Base-by-base conservation (phyloP, 1,140 invertebrate genomes). In the Trialeurodes vaporariorum region DNA sequence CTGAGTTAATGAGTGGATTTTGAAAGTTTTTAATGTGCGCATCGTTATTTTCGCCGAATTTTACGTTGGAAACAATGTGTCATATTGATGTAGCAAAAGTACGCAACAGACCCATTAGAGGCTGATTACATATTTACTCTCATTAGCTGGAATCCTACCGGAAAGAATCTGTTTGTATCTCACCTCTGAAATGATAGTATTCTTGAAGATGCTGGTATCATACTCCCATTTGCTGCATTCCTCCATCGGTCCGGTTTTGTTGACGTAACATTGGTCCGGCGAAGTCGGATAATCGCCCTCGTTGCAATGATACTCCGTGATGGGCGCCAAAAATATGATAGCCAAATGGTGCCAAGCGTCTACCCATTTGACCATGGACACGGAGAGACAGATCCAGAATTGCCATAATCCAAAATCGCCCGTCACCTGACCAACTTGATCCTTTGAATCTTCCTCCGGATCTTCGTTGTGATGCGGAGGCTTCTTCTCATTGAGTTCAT, bases 131-230 rank as follows among this genome's bases (percentile, higher is more conserved):
- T n/a, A n/a, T n/a, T n/a, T n/a, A n/a, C n/a, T n/a, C n/a, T n/a
- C n/a, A n/a, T n/a, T n/a, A n/a, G n/a, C n/a, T n/a, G n/a, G n/a
- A n/a, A n/a, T n/a, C n/a, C n/a, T n/a, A n/a, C n/a, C n/a, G n/a
- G 2, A 59, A 24, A 65, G 58, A 59, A n/a, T 63, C 60, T 17
- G 27, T 58, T 21, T 24, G 17, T 11, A 12, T 59, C 25, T 65
- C 74, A 81, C 80, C 76, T 91, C 82, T 0, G 84, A 87, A 24
- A 85, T 77, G 5, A 90, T 88, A 0, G 88, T 90, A 70, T 88
- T 82, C 24, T 83, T 76, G 72, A 92, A 92, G 25, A 84, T 76
- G 25, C 77, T 81, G 22, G 79, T 81, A 67, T 86, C 86, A 69
- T 86, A 92, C 68, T 84, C 77, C 67, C 84, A 85, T 0, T 78